Evolutionary conservation across 1,140 invertebrate genomes (phyloP).

Genomic region (Myzus persicae): DNA sequence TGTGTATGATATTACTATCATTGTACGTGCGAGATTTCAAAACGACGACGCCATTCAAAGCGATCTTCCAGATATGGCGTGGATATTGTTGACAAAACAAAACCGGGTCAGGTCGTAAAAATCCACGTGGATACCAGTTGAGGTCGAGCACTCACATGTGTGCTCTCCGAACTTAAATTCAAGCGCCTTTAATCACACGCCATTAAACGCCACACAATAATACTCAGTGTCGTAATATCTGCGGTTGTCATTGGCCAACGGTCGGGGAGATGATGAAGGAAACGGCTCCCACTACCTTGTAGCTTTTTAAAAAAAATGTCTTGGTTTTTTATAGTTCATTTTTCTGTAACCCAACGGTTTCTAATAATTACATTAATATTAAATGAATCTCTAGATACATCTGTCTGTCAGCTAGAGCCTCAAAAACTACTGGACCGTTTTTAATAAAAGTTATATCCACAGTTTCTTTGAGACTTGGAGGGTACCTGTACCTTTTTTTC

Average conservation of each 20-base stretch:
- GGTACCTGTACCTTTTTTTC: too few relatives aligned
- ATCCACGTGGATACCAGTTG: background rate
- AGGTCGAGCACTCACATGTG: background rate
- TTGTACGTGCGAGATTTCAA: background rate
- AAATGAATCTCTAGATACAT: too few relatives aligned
- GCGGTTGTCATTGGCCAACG: background rate
- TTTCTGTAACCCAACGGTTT: background rate
- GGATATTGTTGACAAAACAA: constrained; percentile 33
- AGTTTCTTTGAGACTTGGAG: too few relatives aligned
- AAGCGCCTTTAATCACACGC: background rate
- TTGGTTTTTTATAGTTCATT: background rate
- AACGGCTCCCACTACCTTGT: background rate
- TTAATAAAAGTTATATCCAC: too few relatives aligned
- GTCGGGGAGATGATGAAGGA: too few relatives aligned
- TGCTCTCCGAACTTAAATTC: background rate
- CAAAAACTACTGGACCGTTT: too few relatives aligned
- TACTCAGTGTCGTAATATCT: background rate
- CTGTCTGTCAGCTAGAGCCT: too few relatives aligned
- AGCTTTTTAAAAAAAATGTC: background rate
- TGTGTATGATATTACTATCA: background rate
- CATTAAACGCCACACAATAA: background rate
- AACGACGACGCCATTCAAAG: constrained; percentile 12
- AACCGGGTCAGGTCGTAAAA: constrained; percentile 24
- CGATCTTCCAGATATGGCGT: background rate
- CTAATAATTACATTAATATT: background rate